phyloP scores from a whole-genome alignment of 1,140 invertebrate genomes.

The Temnothorax nylanderi region DNA sequence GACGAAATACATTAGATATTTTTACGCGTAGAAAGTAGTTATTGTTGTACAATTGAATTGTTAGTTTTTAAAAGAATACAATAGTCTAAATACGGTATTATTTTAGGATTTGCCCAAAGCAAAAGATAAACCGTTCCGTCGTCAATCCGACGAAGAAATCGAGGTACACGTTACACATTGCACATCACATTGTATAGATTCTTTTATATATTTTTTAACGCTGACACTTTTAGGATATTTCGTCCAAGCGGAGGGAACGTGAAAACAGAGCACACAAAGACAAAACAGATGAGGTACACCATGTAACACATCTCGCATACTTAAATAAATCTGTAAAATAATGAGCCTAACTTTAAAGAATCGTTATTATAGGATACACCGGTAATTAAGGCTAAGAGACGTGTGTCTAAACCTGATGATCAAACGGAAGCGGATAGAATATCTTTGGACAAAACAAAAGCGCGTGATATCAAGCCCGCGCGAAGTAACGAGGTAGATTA shows the following conservation, averaged over 20 bases:
- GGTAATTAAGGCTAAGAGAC: not conserved
- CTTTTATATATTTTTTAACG: conserved; percentile 11
- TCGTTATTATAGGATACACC: conserved; percentile 51
- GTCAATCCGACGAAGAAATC: not conserved
- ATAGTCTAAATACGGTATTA: not conserved
- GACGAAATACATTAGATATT: too few relatives aligned
- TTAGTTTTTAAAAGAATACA: too few relatives aligned
- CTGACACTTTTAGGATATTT: conserved; percentile 47
- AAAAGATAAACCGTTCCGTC: not conserved
- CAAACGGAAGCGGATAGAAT: conserved; percentile 13
- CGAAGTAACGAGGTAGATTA: conserved; percentile 43
- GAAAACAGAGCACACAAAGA: conserved; percentile 7
- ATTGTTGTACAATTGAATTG: too few relatives aligned
- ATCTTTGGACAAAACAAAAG: conserved; percentile 11
- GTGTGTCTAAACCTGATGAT: conserved; percentile 31
- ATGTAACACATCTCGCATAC: not conserved
- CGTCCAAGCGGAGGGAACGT: not conserved
- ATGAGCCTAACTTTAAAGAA: not conserved
- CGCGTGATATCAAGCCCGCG: not conserved
- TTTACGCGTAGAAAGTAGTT: too few relatives aligned
- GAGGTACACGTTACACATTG: conserved; percentile 43
- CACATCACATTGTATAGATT: not conserved
- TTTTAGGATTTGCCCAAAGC: conserved; percentile 43
- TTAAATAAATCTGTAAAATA: not conserved
- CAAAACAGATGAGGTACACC: conserved; percentile 54